phyloP scores from a whole-genome alignment of 2,113 vertebrate genomes.

The Cricetomys ansorgei region DNA sequence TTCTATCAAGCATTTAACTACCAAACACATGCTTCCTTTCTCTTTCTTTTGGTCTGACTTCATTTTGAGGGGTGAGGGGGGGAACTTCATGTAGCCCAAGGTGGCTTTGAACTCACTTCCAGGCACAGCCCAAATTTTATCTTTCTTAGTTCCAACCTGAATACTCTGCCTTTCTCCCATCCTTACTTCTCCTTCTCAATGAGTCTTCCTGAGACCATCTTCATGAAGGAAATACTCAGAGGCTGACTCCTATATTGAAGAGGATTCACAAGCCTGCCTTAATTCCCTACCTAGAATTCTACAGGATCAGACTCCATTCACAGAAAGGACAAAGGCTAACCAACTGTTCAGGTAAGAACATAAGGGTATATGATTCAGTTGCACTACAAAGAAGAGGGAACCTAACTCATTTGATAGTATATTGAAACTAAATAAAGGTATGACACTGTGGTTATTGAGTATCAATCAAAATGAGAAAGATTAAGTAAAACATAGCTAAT shows the following conservation, averaged over 20 bases:
- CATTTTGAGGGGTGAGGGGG: too few species aligned
- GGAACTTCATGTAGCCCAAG: too few species aligned
- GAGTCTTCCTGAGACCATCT: background rate
- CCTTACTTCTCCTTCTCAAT: background rate
- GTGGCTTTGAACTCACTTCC: too few species aligned
- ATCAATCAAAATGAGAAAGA: constrained; percentile 28
- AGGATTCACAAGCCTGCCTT: background rate
- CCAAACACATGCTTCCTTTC: background rate
- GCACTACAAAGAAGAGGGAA: background rate
- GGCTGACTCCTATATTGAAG: background rate
- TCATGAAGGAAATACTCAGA: background rate
- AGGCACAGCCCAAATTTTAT: background rate
- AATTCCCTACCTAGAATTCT: background rate
- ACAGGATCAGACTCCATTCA: background rate
- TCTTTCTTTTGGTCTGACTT: too few species aligned
- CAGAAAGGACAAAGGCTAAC: background rate
- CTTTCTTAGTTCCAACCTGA: background rate
- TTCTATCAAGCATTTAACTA: background rate
- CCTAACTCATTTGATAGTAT: constrained; percentile 21
- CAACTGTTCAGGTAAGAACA: background rate
- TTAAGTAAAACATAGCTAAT: background rate
- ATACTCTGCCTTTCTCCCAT: background rate
- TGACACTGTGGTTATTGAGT: background rate
- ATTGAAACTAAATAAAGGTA: constrained; percentile 44
- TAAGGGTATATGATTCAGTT: background rate